These are phyloP conservation scores for Synergus laeviventris DNA, from an alignment of 2,888 invertebrate species.

Conservation along the genomic window DNA sequence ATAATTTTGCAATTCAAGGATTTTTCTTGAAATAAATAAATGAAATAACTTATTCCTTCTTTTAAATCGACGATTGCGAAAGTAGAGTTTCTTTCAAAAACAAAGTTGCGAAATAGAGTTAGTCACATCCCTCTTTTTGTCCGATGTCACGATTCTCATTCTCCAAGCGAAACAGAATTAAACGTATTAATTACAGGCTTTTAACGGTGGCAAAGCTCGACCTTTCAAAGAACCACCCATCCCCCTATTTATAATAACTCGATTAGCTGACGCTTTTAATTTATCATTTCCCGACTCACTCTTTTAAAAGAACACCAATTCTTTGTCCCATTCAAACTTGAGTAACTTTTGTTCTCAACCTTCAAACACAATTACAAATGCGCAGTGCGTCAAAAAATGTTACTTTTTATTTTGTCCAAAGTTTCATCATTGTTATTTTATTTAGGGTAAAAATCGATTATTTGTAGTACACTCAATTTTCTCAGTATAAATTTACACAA, in stretches of 20 bases:
- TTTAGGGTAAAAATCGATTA: too few relatives aligned
- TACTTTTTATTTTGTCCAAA: not conserved
- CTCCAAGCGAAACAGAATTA: slow-evolving; percentile 63
- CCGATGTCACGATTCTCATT: slow-evolving; percentile 47
- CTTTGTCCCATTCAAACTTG: not conserved
- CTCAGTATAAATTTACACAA: too few relatives aligned
- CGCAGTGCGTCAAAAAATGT: not conserved
- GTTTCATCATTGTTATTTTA: too few relatives aligned
- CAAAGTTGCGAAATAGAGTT: slow-evolving; percentile 22
- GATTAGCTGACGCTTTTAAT: slow-evolving; percentile 67
- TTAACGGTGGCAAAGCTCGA: slow-evolving; percentile 61
- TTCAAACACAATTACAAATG: slow-evolving; percentile 4
- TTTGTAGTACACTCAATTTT: too few relatives aligned
- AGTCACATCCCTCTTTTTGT: slow-evolving; percentile 42
- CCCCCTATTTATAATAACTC: slow-evolving; percentile 68
- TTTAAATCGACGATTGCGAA: not conserved
- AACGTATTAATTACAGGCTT: slow-evolving; percentile 70
- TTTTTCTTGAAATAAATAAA: too few relatives aligned
- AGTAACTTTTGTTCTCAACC: not conserved
- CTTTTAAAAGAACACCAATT: slow-evolving; percentile 30
- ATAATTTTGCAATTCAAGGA: not conserved
- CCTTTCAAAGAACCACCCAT: slow-evolving; percentile 46
- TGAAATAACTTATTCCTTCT: not conserved
- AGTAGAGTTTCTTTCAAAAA: slow-evolving; percentile 2
- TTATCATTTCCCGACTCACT: slow-evolving; percentile 56